These are phyloP conservation scores for Gandaritis pyraliata DNA, from an alignment of 2,888 invertebrate species.

Conservation along the genomic window DNA sequence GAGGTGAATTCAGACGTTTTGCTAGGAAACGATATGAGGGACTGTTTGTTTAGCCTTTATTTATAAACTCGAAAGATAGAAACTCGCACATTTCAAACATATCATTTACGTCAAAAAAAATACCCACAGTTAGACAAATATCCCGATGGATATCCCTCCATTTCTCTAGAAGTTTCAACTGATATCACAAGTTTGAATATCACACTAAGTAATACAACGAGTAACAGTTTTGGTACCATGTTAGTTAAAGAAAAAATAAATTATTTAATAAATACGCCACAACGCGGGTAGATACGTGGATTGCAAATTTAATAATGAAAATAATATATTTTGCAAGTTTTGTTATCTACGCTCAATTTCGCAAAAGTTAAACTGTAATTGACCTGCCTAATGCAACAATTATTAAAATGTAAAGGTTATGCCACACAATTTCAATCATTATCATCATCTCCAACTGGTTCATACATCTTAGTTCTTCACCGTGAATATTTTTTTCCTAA, in stretches of 20 bases:
- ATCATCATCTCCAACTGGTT: no score
- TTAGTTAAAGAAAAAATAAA: background rate
- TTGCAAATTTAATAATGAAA: background rate
- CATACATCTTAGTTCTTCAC: no score
- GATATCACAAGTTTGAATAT: background rate
- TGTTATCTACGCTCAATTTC: background rate
- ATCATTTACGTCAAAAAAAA: no score
- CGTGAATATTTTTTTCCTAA: no score
- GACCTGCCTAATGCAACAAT: background rate
- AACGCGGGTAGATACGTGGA: background rate
- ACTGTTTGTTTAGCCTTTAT: no score
- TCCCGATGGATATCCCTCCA: conserved; percentile 9
- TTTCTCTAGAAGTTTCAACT: conserved; percentile 17
- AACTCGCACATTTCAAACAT: no score
- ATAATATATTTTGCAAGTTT: background rate
- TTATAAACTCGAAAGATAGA: no score
- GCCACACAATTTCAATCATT: background rate
- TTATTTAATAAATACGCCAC: background rate
- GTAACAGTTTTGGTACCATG: background rate
- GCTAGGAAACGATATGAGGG: no score
- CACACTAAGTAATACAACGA: background rate
- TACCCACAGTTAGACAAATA: conserved; percentile 25
- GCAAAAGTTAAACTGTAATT: background rate
- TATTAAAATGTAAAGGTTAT: background rate
- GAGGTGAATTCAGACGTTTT: no score